phyloP scores from a whole-genome alignment of 2,797 vertebrate species.

The Typhlichthys eigenmanni region DNA sequence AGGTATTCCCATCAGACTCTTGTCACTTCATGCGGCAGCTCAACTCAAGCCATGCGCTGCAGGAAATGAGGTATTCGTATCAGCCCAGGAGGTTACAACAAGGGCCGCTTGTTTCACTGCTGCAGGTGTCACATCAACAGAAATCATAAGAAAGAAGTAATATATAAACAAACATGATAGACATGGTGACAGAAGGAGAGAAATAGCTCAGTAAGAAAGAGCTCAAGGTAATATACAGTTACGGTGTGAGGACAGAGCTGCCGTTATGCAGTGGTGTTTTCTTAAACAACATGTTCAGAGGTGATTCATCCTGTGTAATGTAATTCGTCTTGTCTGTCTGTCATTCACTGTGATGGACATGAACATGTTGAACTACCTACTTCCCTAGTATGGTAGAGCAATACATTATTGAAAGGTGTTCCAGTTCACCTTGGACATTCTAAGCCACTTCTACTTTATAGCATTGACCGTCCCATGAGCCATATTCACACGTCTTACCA shows the following conservation, averaged over 20 bases:
- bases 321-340: slow-evolving; percentile 24
- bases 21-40: slow-evolving; percentile 72
- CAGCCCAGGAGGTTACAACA: slow-evolving; percentile 68
- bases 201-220: slow-evolving; percentile 5
- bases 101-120: slow-evolving; percentile 75
- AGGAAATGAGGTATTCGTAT: slow-evolving; percentile 84
- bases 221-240: slow-evolving; percentile 17
- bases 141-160: slow-evolving; percentile 29
- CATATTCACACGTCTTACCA: slow-evolving; percentile 26
- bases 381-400: slow-evolving; percentile 24
- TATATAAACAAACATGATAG: slow-evolving; percentile 3
- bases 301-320: slow-evolving; percentile 16
- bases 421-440: not conserved
- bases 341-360: slow-evolving; percentile 28
- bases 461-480: slow-evolving; percentile 10
- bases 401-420: slow-evolving; percentile 21
- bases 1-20: slow-evolving; percentile 78
- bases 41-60: slow-evolving; percentile 64
- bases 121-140: slow-evolving; percentile 71
- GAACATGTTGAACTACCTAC: slow-evolving; percentile 8
- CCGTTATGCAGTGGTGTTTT: slow-evolving; percentile 42
- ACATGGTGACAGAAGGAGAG: not conserved
- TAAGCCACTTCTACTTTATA: slow-evolving; percentile 7
- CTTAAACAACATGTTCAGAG: slow-evolving; percentile 39
- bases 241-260: not conserved